Evolutionary conservation across 2,113 vertebrate genomes (phyloP), one percentile per base, ranked within the genome.

Genomic region (Urocitellus parryii): DNA sequence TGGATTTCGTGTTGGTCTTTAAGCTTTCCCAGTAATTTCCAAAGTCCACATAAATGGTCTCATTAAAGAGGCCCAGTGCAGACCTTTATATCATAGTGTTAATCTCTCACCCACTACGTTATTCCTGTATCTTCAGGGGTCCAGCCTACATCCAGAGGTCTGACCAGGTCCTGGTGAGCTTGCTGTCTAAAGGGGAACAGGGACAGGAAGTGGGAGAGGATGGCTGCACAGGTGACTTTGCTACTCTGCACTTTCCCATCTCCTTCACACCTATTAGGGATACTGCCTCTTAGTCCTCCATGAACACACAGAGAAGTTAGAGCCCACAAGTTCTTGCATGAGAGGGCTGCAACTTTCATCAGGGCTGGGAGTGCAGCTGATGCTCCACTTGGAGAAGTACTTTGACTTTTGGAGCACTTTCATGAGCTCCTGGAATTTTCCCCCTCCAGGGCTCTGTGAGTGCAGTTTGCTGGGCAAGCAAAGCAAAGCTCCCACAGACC

Each of bases 211-310:
- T 1, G 11, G 14, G 10, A 51, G 39, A 18, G 24, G 14, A 24
- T 9, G 4, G 6, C 12, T 1, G 0, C 5, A 25, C 13, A 6
- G 18, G 24, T 63, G 18, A 32, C 25, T 37, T 42, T 63, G 61
- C 61, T 27, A 63, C 10, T 4, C 2, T 37, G 0, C 4, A 6
- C 13, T 76, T 53, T 10, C 0, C 1, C 11, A 10, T 14, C 20
- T 22, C n/a, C 12, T 68, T 68, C 29, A 4, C 48, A 25, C 48
- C n/a, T 61, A 1, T 20, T 34, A 34, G 39, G 16, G 29, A 0
- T 39, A 27, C 13, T 42, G 16, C 20, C 34, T 58, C 32, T 80
- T 51, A 13, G 24, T 56, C 22, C 10, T 48, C 39, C 8, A 77
- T 3, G 16, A n/a, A 14, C 48, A 20, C 48, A 20, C 18, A 89